A percentile compares a stretch with the other conserved stretches of the same genome.
phyloP scores from a whole-genome alignment of 2,888 invertebrate species.

The Phyllotreta cruciferae region DNA sequence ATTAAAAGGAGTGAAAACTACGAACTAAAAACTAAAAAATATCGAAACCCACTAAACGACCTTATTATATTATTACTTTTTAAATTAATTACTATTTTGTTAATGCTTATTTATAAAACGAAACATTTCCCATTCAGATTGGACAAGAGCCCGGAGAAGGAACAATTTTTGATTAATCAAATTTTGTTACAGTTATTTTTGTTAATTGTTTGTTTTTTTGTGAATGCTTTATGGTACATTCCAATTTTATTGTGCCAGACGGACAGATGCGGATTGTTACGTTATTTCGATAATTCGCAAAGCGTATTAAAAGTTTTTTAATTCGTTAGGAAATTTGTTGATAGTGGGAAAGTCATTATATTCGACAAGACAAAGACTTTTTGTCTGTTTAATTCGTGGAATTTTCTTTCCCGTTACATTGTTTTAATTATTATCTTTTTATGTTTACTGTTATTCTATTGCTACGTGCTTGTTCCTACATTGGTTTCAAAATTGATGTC shows the following conservation, averaged over 20 bases:
- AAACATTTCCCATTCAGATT: background rate
- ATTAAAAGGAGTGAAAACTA: no score
- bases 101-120: background rate
- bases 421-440: no score
- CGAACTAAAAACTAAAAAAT: background rate
- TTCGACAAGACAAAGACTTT: constrained; percentile 1
- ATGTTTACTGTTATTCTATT: no score
- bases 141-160: background rate
- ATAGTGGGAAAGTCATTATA: background rate
- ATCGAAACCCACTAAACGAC: background rate
- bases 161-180: constrained; percentile 16
- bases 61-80: background rate
- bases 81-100: constrained; percentile 1
- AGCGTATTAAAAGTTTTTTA: no score
- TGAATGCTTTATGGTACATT: constrained; percentile 29
- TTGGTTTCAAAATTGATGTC: background rate
- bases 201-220: constrained; percentile 12
- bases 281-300: constrained; percentile 7
- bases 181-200: constrained; percentile 22
- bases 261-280: constrained; percentile 20
- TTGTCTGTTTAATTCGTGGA: no score
- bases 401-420: no score
- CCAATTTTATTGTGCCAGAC: constrained; percentile 30
- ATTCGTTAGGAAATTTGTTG: background rate
- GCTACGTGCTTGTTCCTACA: no score